Base-by-base conservation (phyloP, 2,113 vertebrate genomes). In the Tringa solitaria region DNA sequence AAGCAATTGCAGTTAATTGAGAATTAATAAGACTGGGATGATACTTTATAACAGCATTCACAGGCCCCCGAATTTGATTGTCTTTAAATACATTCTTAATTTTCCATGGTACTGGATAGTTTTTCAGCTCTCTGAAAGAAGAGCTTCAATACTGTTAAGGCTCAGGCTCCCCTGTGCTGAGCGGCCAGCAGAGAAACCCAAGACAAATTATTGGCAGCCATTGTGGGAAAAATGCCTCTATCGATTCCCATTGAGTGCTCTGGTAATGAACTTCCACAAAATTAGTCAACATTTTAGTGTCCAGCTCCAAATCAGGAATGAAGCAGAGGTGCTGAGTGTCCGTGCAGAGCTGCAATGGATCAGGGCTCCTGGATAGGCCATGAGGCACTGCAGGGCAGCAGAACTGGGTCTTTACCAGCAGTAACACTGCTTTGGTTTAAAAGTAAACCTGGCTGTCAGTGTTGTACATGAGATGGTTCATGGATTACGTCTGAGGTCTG, bases 1-100 rank as follows among this genome's bases (percentile, higher is more conserved):
- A 93, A 82, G 50, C 57, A 89, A n/a, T 76, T 87, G 9, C 27
- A 79, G 60, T 90, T 95, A 72, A 77, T 50, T 94, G 70, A 72
- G 28, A 35, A 78, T 80, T 96, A 60, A 35, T 83, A 33, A 92
- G 70, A 76, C 79, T 89, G 87, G 63, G 54, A 86, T 82, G 73
- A 57, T 89, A 78, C 27, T 74, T 95, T 26, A n/a, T 74, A 84
- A 64, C 35, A 86, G 24, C 45, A 41, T 73, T 92, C 65, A 70
- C 12, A 61, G 43, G 46, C 27, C n/a, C 12, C 26, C 74, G 37
- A 67, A 7, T 85, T 93, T 53, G 24, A 68, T 35, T 70, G 28
- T 56, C 43, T 81, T 77, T 45, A 56, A 85, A 50, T 84, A 60
- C 0, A 0, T 78, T 74, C 68, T 59, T 70, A 61, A n/a, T 73